Base-by-base conservation (phyloP, 2,113 vertebrate species). In the Arizona elegans region DNA sequence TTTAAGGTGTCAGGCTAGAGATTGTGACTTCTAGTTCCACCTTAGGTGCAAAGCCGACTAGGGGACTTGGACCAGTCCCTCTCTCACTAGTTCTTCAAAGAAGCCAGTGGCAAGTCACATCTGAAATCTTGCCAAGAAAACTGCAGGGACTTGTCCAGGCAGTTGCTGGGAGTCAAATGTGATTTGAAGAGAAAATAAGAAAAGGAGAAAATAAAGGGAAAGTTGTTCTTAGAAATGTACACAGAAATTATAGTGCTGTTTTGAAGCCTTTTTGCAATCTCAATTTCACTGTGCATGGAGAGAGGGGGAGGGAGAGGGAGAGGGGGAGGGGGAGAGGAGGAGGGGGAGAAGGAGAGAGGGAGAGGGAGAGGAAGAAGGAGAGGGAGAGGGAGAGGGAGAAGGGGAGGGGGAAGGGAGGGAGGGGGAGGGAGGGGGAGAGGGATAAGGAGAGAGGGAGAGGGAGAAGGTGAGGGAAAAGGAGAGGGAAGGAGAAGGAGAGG, bases 341-440 rank as follows among this genome's bases (percentile, higher is more conserved):
- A 21, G 55, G 6, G 17, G 19, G 17, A 56, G 55, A 10, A 53
- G 10, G 52, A 53, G 10, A 1, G 10, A 56, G 12, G 2, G 2
- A 7, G 56, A 58, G 0, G 21, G 1, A 23, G 56, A 23, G 0
- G 6, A 5, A 21, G 17, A 21, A 0, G 54, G 54, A 17, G 54
- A 17, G 13, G 23, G 21, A 19, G 58, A 62, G 0, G 29, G 26
- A 12, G 13, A 15, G 3, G 3, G 54, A 1, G 13, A 4, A 0
- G 3, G 53, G 8, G 2, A 2, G 6, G 5, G 0, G 7, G 1
- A 8, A 8, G 52, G 9, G 19, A 17, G 1, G 5, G 55, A 56
- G 13, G 5, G 13, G 0, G 54, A 1, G 54, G 2, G 13, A 23
- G 21, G 19, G 21, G 19, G 11, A 13, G 17, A 3, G 26, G 29